phyloP scores from a whole-genome alignment of 2,797 vertebrate species.

The Adelosebastes latens region DNA sequence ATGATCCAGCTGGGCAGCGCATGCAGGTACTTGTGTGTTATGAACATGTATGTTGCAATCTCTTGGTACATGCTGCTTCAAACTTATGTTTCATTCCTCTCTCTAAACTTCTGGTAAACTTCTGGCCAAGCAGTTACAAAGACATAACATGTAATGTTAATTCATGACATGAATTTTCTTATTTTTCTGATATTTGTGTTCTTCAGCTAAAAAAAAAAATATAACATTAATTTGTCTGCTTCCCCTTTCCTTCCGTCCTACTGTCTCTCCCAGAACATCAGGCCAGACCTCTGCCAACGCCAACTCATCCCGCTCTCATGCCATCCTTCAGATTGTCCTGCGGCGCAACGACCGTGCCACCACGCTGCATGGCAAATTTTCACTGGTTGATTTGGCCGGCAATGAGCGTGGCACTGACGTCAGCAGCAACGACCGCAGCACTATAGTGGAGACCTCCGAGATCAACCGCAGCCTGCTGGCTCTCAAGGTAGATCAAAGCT shows the following conservation, averaged over 20 bases:
- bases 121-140: background rate
- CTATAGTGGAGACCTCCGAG: conserved; percentile 92
- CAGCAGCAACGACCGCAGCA: conserved; percentile 90
- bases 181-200: background rate
- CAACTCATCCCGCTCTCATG: conserved; percentile 95
- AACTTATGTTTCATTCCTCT: background rate
- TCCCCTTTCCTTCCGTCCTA: background rate
- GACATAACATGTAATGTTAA: background rate
- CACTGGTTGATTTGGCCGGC: conserved; percentile 94
- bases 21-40: conserved; percentile 86
- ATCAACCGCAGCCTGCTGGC: conserved; percentile 98
- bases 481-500: conserved; percentile 87
- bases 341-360: conserved; percentile 77
- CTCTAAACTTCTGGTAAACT: background rate
- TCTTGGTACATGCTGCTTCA: background rate
- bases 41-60: background rate
- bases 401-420: conserved; percentile 95
- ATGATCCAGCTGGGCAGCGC: conserved; percentile 90
- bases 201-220: background rate
- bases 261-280: conserved; percentile 85
- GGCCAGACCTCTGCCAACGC: conserved; percentile 96
- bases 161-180: background rate
- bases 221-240: background rate
- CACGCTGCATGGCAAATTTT: conserved; percentile 92
- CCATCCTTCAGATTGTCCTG: conserved; percentile 93